These are phyloP conservation scores for Xestia c-nigrum DNA, from an alignment of 2,888 invertebrate species.

Conservation along the genomic window DNA sequence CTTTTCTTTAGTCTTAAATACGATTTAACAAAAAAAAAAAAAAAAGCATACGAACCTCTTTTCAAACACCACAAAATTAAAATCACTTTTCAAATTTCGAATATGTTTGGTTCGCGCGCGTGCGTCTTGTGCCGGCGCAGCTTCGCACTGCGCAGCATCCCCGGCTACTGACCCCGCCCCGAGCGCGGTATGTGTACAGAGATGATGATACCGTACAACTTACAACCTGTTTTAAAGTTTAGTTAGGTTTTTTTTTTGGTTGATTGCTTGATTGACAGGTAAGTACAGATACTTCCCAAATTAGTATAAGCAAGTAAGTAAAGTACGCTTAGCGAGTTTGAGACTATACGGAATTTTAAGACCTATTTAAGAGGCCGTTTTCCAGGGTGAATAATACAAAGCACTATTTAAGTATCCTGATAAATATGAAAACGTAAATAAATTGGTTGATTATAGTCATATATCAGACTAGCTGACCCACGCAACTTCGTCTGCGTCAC, in stretches of 20 bases:
- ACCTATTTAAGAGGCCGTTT: too few species aligned
- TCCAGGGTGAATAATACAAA: too few species aligned
- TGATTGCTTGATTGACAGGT: background rate
- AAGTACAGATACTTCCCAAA: background rate
- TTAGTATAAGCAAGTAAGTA: background rate
- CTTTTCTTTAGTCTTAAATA: background rate
- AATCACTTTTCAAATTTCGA: slow-evolving; percentile 36
- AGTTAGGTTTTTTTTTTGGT: background rate
- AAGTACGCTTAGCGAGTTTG: background rate
- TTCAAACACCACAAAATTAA: slow-evolving; percentile 43
- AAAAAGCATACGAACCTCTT: slow-evolving; percentile 56
- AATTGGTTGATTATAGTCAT: too few species aligned
- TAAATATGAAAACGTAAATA: too few species aligned
- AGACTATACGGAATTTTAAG: background rate
- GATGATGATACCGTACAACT: slow-evolving; percentile 50
- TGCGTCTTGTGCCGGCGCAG: slow-evolving; percentile 66
- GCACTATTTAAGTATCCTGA: too few species aligned
- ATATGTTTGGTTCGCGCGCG: slow-evolving; percentile 51
- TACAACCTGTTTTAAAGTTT: slow-evolving; percentile 24
- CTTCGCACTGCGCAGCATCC: slow-evolving; percentile 68
- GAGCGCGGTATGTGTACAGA: slow-evolving; percentile 30
- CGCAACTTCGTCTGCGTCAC: too few species aligned
- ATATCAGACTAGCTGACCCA: too few species aligned
- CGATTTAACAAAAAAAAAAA: background rate
- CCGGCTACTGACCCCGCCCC: slow-evolving; percentile 64